Base-by-base conservation (phyloP, 2,113 vertebrate genomes). In the Colinus virginianus region DNA sequence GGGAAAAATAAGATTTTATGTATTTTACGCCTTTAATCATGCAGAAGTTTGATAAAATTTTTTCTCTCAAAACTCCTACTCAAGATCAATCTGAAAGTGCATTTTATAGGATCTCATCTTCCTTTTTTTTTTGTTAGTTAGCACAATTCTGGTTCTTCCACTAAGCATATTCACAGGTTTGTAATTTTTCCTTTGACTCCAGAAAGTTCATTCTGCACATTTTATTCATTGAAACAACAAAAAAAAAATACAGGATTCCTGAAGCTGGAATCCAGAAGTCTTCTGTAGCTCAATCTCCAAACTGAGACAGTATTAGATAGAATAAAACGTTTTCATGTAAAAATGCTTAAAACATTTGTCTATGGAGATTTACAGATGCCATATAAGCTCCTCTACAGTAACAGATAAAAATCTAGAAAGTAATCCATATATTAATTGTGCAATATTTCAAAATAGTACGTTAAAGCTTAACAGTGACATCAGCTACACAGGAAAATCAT, bases 321-420 rank as follows among this genome's bases (percentile, higher is more conserved):
- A 48, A 36, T 36, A 48, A 53, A 30, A 38, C 5, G 6, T 2
- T 64, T 45, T 51, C 32, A 12, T 6, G 2, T 38, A 4, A 74
- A 62, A 88, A 34, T 38, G 4, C 9, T 71, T 63, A 4, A 71
- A 55, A 2, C 21, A 40, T 53, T 83, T 80, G 2, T 5, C n/a
- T 69, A 1, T 9, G 3, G 4, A 40, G n/a, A 88, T 70, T 36
- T 45, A 53, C 3, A 82, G 14, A 5, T 6, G 3, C 1, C 9
- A 53, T 32, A 38, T 3, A 1, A 18, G 2, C 0, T 49, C 26
- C 34, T 79, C 30, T 28, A 34, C 28, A 84, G 20, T 25, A 77
- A 36, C 4, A 64, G 4, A 2, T 11, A 5, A 9, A 9, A 42
- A 46, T 18, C 1, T 19, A 51, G 20, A 5, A 5, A 34, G 30